phyloP scores from a whole-genome alignment of 2,113 vertebrate genomes.

The Mesitornis unicolor region DNA sequence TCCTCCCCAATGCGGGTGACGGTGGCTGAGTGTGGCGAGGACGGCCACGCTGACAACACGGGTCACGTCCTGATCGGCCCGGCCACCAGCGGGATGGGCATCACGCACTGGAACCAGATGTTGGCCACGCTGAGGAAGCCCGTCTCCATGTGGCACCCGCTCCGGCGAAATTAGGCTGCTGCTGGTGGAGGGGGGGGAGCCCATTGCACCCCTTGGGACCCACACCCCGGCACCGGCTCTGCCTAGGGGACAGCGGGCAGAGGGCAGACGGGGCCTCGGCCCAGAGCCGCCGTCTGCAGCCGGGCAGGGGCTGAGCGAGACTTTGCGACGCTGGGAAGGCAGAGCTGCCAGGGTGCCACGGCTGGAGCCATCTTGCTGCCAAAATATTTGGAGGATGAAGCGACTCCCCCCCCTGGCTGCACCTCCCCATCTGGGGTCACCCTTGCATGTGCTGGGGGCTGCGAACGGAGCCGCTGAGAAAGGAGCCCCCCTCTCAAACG shows the following conservation, averaged over 20 bases:
- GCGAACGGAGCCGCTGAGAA: accelerated
- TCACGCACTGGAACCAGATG: slow-evolving; percentile 99
- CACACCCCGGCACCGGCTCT: not conserved
- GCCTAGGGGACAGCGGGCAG: not conserved
- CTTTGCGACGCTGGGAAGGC: accelerated
- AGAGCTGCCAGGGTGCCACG: not conserved
- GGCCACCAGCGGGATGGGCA: slow-evolving; percentile 88
- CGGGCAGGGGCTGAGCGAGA: not conserved
- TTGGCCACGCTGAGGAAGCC: slow-evolving; percentile 93
- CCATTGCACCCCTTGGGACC: accelerated
- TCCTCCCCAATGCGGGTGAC: slow-evolving; percentile 86
- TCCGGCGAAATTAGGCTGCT: slow-evolving; percentile 88
- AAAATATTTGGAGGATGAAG: accelerated
- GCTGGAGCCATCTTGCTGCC: not conserved
- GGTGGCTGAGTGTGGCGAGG: slow-evolving; percentile 89
- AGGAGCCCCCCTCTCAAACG: not conserved
- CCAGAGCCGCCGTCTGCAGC: accelerated
- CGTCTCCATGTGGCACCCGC: slow-evolving; percentile 96
- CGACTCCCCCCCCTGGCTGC: accelerated
- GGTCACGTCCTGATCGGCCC: slow-evolving; percentile 97
- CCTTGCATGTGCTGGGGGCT: not conserved
- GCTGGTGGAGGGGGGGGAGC: too few species aligned
- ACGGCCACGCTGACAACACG: slow-evolving; percentile 87
- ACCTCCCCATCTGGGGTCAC: accelerated
- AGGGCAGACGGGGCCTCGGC: not conserved